phyloP scores from a whole-genome alignment of 2,113 vertebrate species.

The Emydura subglobosa region DNA sequence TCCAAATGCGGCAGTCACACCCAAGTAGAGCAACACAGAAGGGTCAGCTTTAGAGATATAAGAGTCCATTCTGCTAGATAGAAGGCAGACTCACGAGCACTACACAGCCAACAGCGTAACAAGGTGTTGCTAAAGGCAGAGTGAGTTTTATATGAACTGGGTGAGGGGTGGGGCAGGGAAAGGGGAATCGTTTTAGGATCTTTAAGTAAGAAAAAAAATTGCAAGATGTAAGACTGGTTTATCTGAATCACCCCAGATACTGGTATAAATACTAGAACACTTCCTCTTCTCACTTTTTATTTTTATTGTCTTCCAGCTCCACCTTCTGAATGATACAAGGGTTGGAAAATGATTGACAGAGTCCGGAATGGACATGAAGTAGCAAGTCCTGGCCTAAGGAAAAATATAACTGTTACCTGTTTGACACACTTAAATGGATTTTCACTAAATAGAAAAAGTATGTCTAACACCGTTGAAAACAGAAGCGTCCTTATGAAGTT shows the following conservation, averaged over 20 bases:
- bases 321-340: conserved; percentile 64
- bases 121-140: conserved; percentile 35
- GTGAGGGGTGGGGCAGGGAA: conserved; percentile 59
- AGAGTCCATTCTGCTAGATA: conserved; percentile 42
- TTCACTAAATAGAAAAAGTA: neutral
- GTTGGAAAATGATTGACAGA: conserved; percentile 78
- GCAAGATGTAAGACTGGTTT: neutral
- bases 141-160: conserved; percentile 67
- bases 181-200: conserved; percentile 35
- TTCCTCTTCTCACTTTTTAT: conserved; percentile 44
- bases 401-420: neutral
- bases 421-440: neutral
- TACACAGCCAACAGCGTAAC: neutral
- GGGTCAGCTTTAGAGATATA: neutral
- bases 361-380: conserved; percentile 5
- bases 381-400: neutral
- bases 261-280: conserved; percentile 48
- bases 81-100: neutral
- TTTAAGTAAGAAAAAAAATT: conserved; percentile 40
- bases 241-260: conserved; percentile 48
- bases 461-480: neutral
- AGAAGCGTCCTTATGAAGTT: neutral
- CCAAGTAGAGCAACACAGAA: conserved; percentile 45
- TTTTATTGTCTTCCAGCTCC: conserved; percentile 57
- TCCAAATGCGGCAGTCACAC: neutral